A percentile compares a stretch with the other conserved stretches of the same genome.
Evolutionary conservation across 2,888 invertebrate species (phyloP).

Genomic region (Rhamnusium bicolor): DNA sequence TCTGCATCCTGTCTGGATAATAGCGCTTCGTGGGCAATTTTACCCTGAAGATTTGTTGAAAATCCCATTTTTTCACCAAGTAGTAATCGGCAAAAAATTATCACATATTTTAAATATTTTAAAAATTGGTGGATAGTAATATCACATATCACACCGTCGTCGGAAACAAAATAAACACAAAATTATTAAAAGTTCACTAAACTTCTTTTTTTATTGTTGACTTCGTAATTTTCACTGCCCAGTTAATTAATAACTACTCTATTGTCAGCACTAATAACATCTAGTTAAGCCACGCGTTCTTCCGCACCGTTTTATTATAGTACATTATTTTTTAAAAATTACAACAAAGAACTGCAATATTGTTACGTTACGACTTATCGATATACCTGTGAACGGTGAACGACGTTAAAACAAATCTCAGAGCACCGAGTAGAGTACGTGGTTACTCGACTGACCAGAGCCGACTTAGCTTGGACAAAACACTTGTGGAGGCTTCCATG

Average conservation of each 20-base stretch:
- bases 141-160: not conserved
- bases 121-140: not conserved
- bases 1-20: conserved; percentile 94
- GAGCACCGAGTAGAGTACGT: conserved; percentile 32
- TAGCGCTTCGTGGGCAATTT: conserved; percentile 92
- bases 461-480: conserved; percentile 20
- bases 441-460: conserved; percentile 37
- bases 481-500: conserved; percentile 28
- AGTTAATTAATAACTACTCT: conserved; percentile 3
- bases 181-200: conserved; percentile 29
- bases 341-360: conserved; percentile 35
- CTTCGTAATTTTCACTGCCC: not conserved
- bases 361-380: conserved; percentile 27
- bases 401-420: conserved; percentile 31
- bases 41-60: conserved; percentile 88
- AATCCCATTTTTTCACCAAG: conserved; percentile 79
- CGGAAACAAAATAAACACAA: conserved; percentile 4
- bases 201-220: not conserved
- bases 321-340: not conserved
- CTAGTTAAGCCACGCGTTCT: not conserved
- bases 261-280: conserved; percentile 10
- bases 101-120: conserved; percentile 24
- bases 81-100: not conserved
- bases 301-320: not conserved
- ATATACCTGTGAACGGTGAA: conserved; percentile 27